Evolutionary conservation across 1,140 invertebrate genomes (phyloP), one percentile per base, ranked within the genome.

Genomic region (Conopomorpha cramerella): DNA sequence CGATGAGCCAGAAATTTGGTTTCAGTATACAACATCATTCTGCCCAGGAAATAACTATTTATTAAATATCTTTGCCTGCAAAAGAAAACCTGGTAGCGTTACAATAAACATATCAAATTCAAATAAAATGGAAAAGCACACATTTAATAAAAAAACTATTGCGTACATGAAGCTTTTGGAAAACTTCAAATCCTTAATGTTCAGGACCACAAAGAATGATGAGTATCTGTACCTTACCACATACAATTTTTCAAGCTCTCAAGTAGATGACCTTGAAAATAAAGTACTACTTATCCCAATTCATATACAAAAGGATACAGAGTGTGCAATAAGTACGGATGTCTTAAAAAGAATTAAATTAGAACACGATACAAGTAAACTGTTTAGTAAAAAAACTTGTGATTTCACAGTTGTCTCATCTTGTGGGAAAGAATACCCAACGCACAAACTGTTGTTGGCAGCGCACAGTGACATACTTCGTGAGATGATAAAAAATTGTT

Each of bases 61-160:
- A 11, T 23, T 73, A 2, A 68, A 61, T 31, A 15, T 73, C 17
- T 73, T 65, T 53, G 52, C 64, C 1, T 59, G 50, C 25, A 49
- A 57, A 29, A 55, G 57, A 38, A 46, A 44, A 32, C 30, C 44
- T 17, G 60, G 64, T 6, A 43, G 38, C 16, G n/a, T n/a, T n/a
- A n/a, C n/a, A n/a, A n/a, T n/a, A n/a, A n/a, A n/a, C n/a, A n/a
- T n/a, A n/a, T n/a, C n/a, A n/a, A n/a, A n/a, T n/a, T n/a, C n/a
- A n/a, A n/a, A n/a, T n/a, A n/a, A n/a, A n/a, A n/a, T n/a, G n/a
- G n/a, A n/a, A n/a, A n/a, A n/a, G n/a, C n/a, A n/a, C n/a, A n/a
- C n/a, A n/a, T n/a, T n/a, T n/a, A n/a, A n/a, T n/a, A n/a, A n/a
- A n/a, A n/a, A n/a, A n/a, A n/a, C n/a, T n/a, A n/a, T n/a, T n/a